A percentile compares a stretch with the other conserved stretches of the same genome.
Evolutionary conservation across 2,797 vertebrate species (phyloP).

Genomic region (Setipinna tenuifilis): DNA sequence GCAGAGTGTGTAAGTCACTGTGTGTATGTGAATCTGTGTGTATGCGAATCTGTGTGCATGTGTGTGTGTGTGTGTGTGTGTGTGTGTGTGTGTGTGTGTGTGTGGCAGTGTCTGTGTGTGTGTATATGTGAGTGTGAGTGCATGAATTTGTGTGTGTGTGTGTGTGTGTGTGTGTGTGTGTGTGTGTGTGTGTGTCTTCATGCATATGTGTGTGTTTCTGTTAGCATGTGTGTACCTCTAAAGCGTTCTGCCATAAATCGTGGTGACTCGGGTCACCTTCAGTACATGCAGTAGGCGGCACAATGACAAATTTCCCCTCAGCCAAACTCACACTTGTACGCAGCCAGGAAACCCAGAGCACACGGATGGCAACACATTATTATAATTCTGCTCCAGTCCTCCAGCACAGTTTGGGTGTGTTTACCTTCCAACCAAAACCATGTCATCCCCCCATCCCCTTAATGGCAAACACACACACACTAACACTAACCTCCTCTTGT

Average conservation of each 20-base stretch:
- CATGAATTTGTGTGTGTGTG: background rate
- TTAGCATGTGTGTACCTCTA: background rate
- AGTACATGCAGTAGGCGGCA: slow-evolving; percentile 23
- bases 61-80: slow-evolving; percentile 2
- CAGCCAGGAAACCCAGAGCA: slow-evolving; percentile 11
- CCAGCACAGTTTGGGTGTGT: background rate
- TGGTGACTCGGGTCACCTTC: slow-evolving; percentile 23
- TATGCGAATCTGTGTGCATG: background rate
- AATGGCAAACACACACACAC: slow-evolving; percentile 30
- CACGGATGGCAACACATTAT: slow-evolving; percentile 12
- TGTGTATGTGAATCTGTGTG: slow-evolving; percentile 19
- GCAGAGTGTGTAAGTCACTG: background rate
- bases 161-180: slow-evolving; percentile 28
- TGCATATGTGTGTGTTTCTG: background rate
- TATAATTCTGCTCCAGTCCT: background rate
- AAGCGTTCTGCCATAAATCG: slow-evolving; percentile 19
- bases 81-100: background rate
- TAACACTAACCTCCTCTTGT: background rate
- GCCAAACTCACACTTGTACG: slow-evolving; percentile 19
- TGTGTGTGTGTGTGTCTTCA: background rate
- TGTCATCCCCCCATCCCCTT: slow-evolving; percentile 14
- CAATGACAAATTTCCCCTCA: slow-evolving; percentile 18
- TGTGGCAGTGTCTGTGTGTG: background rate
- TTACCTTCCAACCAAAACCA: slow-evolving; percentile 45
- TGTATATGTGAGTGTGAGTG: background rate